These are phyloP conservation scores for Trachemys scripta DNA, from an alignment of 2,113 vertebrate genomes.

Conservation along the genomic window DNA sequence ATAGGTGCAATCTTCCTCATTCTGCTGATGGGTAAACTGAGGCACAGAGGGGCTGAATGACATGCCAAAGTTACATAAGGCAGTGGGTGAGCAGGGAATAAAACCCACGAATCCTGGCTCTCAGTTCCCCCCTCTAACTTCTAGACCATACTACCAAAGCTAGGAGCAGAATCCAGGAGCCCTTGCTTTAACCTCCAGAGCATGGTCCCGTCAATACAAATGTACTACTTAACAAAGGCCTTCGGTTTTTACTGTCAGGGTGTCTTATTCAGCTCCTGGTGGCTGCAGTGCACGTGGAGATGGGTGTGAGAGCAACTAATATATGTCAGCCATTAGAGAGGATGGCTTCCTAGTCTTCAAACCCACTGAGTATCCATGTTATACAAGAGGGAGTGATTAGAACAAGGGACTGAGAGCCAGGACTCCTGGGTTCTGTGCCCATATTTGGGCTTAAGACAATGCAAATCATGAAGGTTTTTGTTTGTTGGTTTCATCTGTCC, in stretches of 20 bases:
- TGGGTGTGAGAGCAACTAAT: rapidly evolving
- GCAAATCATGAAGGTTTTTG: neutral
- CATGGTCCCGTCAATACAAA: neutral
- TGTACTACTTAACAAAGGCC: neutral
- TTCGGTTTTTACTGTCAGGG: neutral
- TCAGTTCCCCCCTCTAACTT: neutral
- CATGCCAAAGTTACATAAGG: neutral
- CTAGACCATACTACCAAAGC: neutral
- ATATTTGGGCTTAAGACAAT: neutral
- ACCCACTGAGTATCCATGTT: neutral
- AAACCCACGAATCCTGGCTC: neutral
- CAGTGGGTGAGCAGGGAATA: neutral
- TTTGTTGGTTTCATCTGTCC: neutral
- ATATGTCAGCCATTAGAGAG: neutral
- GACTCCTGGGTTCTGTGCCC: neutral
- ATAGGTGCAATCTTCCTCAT: neutral
- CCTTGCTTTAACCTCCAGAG: too few species aligned
- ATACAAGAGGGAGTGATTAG: rapidly evolving
- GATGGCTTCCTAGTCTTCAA: neutral
- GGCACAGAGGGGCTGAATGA: neutral
- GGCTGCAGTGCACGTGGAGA: neutral
- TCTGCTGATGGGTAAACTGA: rapidly evolving
- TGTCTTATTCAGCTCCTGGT: rapidly evolving
- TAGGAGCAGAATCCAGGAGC: neutral
- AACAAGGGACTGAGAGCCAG: rapidly evolving